Conservation (phyloP, 2,797 vertebrate genomes). For the Brachyrhaphis roseni region DNA sequence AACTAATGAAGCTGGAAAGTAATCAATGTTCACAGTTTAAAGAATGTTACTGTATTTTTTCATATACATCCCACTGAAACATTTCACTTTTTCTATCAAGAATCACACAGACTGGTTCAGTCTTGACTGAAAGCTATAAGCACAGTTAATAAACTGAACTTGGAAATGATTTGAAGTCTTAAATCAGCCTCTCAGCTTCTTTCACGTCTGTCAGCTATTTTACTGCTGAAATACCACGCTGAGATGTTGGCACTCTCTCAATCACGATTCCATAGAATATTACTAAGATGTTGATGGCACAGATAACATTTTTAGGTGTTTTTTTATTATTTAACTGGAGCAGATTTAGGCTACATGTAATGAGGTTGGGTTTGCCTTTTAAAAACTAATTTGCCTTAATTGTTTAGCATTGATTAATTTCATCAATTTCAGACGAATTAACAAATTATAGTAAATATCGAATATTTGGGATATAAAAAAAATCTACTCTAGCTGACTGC, state of each 20-base stretch:
- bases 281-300: not conserved
- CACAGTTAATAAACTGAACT: no score
- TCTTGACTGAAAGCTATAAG: no score
- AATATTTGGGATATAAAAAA: not conserved
- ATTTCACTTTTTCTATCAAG: no score
- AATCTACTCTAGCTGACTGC: not conserved
- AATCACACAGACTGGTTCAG: no score
- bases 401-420: not conserved
- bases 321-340: not conserved
- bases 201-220: not conserved
- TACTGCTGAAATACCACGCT: not conserved
- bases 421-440: not conserved
- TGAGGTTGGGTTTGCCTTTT: not conserved
- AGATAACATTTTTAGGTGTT: not conserved
- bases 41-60: no score
- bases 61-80: no score
- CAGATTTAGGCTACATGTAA: not conserved
- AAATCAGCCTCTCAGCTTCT: not conserved
- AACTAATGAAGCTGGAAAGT: not conserved
- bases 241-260: not conserved
- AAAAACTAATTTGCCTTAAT: not conserved
- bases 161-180: not conserved
- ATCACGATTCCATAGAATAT: not conserved
- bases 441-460: not conserved
- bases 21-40: no score